Evolutionary conservation across 2,797 vertebrate genomes (phyloP).

Genomic region (Hyperoplus immaculatus): DNA sequence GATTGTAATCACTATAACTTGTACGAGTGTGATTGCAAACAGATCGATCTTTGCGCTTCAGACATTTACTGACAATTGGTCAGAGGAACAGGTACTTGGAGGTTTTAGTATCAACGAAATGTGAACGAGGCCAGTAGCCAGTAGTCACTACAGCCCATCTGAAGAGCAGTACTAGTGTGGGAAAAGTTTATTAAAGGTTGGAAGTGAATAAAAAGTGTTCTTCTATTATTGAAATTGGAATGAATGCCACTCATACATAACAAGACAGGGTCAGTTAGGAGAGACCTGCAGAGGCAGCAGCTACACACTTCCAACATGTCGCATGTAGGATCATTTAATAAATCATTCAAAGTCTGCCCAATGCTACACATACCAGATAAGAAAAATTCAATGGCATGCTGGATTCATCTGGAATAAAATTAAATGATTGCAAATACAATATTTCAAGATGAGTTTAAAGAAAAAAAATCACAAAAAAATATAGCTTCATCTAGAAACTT

Average conservation of each 20-base stretch:
- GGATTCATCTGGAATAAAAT: too few relatives aligned
- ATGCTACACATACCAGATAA: too few relatives aligned
- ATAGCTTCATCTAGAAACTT: neutral
- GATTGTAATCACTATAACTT: neutral
- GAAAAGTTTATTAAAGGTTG: too few relatives aligned
- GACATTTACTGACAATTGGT: neutral
- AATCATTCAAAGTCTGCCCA: neutral
- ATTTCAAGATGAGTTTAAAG: neutral
- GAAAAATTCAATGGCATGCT: too few relatives aligned
- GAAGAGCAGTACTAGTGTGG: neutral
- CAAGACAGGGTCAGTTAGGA: neutral
- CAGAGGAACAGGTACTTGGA: neutral
- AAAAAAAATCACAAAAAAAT: neutral
- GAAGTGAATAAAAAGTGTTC: neutral
- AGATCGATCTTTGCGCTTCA: neutral
- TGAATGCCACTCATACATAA: neutral
- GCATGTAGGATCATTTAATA: neutral
- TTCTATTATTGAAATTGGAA: neutral
- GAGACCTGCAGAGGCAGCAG: neutral
- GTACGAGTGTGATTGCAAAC: neutral
- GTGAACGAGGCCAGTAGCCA: neutral
- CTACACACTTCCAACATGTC: neutral
- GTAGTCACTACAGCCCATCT: too few relatives aligned
- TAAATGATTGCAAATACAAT: neutral
- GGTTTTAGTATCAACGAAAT: neutral